These are phyloP conservation scores for Hipposideros larvatus DNA, from an alignment of 2,797 vertebrate species.

Conservation along the genomic window DNA sequence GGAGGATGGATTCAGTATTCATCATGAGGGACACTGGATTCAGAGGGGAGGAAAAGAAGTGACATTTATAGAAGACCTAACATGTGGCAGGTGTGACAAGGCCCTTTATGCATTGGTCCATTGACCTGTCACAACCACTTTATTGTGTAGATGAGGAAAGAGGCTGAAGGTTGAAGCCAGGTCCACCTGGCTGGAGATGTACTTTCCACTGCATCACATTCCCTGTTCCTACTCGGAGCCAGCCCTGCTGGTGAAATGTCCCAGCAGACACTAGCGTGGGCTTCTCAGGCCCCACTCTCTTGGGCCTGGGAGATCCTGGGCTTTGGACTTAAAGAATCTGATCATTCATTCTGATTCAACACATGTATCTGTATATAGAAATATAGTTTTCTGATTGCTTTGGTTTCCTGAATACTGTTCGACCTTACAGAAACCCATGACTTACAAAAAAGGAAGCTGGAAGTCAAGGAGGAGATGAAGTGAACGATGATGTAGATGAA, in stretches of 20 bases:
- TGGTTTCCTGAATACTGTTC: slow-evolving; percentile 12
- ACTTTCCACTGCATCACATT: background rate
- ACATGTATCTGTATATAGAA: background rate
- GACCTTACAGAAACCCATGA: background rate
- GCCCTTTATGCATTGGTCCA: background rate
- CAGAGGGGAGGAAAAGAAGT: background rate
- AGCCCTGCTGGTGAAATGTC: background rate
- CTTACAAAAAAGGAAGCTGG: background rate
- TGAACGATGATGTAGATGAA: background rate
- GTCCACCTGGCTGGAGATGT: background rate
- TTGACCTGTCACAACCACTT: background rate
- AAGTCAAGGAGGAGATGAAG: slow-evolving; percentile 28
- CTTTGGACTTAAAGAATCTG: background rate
- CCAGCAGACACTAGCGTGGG: background rate
- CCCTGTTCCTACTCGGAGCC: background rate
- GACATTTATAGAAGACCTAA: slow-evolving; percentile 34
- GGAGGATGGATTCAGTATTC: slow-evolving; percentile 11
- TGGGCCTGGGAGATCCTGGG: background rate
- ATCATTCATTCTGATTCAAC: slow-evolving; percentile 20
- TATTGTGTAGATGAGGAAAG: background rate
- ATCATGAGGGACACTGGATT: background rate
- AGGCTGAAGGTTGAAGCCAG: background rate
- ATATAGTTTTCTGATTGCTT: background rate
- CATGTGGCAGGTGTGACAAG: background rate
- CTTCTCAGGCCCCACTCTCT: background rate